Base-by-base conservation (phyloP, 2,113 vertebrate species). In the Indicator maculatus region DNA sequence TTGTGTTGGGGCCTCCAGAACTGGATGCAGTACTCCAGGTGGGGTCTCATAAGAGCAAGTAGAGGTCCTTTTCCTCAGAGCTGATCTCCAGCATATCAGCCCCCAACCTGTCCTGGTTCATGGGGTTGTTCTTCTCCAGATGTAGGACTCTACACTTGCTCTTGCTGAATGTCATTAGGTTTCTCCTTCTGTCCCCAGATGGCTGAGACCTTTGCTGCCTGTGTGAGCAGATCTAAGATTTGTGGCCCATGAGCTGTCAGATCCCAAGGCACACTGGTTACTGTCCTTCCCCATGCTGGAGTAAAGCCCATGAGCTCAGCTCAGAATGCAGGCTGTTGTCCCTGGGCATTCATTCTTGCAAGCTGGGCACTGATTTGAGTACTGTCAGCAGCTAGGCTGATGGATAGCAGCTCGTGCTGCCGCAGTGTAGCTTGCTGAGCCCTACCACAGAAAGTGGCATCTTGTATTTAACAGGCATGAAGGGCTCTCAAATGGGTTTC, bases 281-380 rank as follows among this genome's bases (percentile, higher is more conserved):
- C 28, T 13, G 10, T 28, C 38, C 67, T 75, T 36, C 12, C 28
- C 15, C 60, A 45, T 20, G 11, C 27, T 59, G n/a, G 28, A 36
- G 47, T 20, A 16, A 33, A 77, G 72, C 59, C 53, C 24, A 1
- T 11, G 4, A 67, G 15, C 31, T 65, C 70, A 59, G 26, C 23
- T 12, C 0, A 0, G 0, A 1, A 10, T 12, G 44, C 45, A 19
- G 23, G 45, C 12, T 78, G 14, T 13, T 45, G 16, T 26, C 26
- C 36, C 38, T 19, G 0, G 47, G 20, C 47, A 23, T 19, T 50
- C 21, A 23, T 45, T 39, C 16, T 16, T 27, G 12, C 24, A 24
- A 9, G 21, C 67, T 56, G 66, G 21, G 12, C 53, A 38, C 73
- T 11, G n/a, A 7, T 12, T 50, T 0, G 0, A 26, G 18, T 28